A percentile compares a stretch with the other conserved stretches of the same genome.
These are phyloP conservation scores for Cheilosia impressa DNA, from an alignment of 2,888 invertebrate species.

Conservation along the genomic window DNA sequence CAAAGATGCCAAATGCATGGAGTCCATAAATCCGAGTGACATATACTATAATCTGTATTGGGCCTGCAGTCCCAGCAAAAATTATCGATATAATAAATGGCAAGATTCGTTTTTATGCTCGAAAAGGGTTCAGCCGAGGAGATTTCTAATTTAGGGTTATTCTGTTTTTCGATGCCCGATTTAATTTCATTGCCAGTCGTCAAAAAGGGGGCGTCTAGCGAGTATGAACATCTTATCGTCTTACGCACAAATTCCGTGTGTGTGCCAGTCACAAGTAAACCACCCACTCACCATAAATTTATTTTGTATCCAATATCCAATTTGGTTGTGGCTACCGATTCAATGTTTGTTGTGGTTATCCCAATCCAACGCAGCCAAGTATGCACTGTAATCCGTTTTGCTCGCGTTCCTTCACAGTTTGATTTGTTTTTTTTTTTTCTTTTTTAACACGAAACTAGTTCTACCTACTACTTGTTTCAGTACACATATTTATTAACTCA, in stretches of 20 bases:
- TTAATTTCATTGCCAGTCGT: background rate
- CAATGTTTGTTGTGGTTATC: slow-evolving; percentile 27
- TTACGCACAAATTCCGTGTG: slow-evolving; percentile 30
- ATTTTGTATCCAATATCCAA: slow-evolving; percentile 75
- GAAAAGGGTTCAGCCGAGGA: slow-evolving; percentile 4
- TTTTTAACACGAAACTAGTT: slow-evolving; percentile 11
- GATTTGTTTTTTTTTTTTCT: background rate
- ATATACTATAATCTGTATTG: background rate
- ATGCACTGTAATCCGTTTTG: slow-evolving; percentile 69
- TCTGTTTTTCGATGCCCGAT: slow-evolving; percentile 25
- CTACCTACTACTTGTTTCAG: background rate
- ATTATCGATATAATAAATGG: slow-evolving; percentile 19
- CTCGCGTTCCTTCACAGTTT: slow-evolving; percentile 18
- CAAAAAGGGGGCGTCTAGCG: slow-evolving; percentile 56
- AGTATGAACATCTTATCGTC: slow-evolving; percentile 48
- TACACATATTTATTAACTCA: background rate
- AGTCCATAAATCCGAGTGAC: background rate
- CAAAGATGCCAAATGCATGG: background rate
- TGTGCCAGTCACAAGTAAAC: slow-evolving; percentile 47
- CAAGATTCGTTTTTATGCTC: slow-evolving; percentile 1
- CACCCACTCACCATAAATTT: slow-evolving; percentile 72
- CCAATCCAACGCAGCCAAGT: slow-evolving; percentile 32
- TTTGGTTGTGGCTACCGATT: slow-evolving; percentile 45
- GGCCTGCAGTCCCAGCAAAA: background rate
- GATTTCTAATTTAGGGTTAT: slow-evolving; percentile 21